Evolutionary conservation across 2,113 vertebrate genomes (phyloP), one percentile per base, ranked within the genome.

Genomic region (Oncorhynchus gorbuscha): DNA sequence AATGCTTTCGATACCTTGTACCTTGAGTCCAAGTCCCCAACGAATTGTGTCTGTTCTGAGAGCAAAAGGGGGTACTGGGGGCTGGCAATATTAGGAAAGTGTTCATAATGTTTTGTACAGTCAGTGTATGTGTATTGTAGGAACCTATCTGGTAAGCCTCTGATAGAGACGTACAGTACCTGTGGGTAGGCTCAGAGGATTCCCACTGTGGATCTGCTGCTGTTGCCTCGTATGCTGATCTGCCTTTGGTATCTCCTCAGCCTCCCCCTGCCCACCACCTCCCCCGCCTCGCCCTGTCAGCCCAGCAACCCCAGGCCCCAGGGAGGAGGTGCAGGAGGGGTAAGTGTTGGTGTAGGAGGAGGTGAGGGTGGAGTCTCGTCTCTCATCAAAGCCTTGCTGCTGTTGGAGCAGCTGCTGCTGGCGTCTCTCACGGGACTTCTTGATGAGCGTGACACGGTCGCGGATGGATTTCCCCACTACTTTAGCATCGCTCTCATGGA

Each of bases 401-500:
- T 76, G 75, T 73, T 90, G 91, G 66, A 85, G 81, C 9, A 77
- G 79, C 78, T 92, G 92, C 82, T 94, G 93, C 85, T 93, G 91
- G 39, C 93, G 92, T 76, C 94, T 91, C 85, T 96, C 96, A 20
- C 96, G 92, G 6, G 92, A 95, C 83, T 96, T 96, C 88, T 95
- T 97, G 84, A 97, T 95, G 51, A 95, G 87, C 28, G 90, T 92
- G 22, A 97, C 94, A 8, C 95, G 86, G 84, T 98, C 96, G 74
- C 96, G 91, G 78, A 97, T 97, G 74, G 96, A 97, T 86, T 98
- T 98, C 74, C 95, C 94, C 26, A 98, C 96, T 73, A 96, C 94
- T 84, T 98, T 98, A 61, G 95, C 95, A 87, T 98, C 96, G 59
- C 95, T 97, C 89, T 98, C 96, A 75, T 97, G 95, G 79, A 98